Base-by-base conservation (phyloP, 2,113 vertebrate genomes). In the Erpornis zantholeuca region DNA sequence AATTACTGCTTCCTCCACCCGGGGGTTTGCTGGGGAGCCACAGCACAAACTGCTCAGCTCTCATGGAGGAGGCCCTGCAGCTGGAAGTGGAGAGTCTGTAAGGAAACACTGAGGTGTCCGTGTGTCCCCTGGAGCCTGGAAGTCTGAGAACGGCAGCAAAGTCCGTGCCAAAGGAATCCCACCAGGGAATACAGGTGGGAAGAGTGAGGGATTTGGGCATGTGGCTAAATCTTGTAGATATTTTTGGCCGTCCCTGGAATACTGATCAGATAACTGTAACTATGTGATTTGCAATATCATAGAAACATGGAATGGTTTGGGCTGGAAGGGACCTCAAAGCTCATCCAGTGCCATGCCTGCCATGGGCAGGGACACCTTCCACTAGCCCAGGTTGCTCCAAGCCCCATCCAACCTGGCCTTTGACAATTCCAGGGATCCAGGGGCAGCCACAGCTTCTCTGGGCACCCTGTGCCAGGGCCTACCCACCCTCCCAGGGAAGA, bases 361-460 rank as follows among this genome's bases (percentile, higher is more conserved):
- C 40, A 21, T 35, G 44, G 29, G 10, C 56, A 70, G n/a, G 10
- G 56, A 63, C n/a, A 40, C 2, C 12, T 63, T 1, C 57, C 40
- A 29, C n/a, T 4, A 0, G 0, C 16, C 56, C 75, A 54, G 24
- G 40, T 0, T 16, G 24, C 24, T 79, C 73, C 29, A 47, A 63
- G 17, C 18, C 27, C 33, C 0, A 0, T 63, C 56, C 49, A 87
- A 0, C 33, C 76, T 36, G 36, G 31, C 22, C 68, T 81, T 9
- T 76, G 52, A 1, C 68, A 33, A 22, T 81, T 0, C 12, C 76
- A 72, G 44, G 50, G 76, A 23, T 50, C 35, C 71, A 76, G 76
- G 36, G 44, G 22, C 52, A 72, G 44, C 36, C 59, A 33, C 68
- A 73, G 36, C 59, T 80, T 1, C 76, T 44, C 59, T 88, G 76